phyloP scores from a whole-genome alignment of 2,113 vertebrate genomes.

The Himantopus leucocephalus region DNA sequence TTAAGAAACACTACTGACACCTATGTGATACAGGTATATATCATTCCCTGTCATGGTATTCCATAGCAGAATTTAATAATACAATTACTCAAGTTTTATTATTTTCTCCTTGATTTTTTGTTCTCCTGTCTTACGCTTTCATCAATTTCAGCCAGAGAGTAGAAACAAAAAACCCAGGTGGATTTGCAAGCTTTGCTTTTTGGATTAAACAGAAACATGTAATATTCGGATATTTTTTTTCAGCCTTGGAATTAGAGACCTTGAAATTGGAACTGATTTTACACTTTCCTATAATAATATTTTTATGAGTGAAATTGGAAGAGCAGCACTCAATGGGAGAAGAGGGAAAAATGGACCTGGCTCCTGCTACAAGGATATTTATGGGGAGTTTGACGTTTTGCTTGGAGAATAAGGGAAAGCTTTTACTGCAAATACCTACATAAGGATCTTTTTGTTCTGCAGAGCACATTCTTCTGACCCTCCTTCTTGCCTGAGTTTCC shows the following conservation, averaged over 20 bases:
- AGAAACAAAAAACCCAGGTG: background rate
- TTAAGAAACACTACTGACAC: background rate
- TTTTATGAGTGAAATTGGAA: constrained; percentile 51
- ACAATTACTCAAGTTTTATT: background rate
- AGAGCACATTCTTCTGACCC: background rate
- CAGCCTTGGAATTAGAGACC: background rate
- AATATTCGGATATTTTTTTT: background rate
- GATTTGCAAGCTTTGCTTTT: background rate
- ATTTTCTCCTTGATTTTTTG: constrained; percentile 14
- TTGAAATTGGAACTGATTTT: constrained; percentile 58
- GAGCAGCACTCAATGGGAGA: background rate
- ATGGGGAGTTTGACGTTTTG: background rate
- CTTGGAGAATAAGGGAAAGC: background rate
- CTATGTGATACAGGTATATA: background rate
- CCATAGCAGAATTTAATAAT: background rate
- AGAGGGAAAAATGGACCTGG: background rate
- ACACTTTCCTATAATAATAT: background rate
- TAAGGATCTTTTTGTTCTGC: constrained; percentile 18
- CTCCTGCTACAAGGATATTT: background rate
- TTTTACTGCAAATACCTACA: background rate
- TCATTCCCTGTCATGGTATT: background rate
- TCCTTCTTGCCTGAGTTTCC: background rate
- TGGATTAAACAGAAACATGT: constrained; percentile 2
- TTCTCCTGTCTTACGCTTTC: constrained; percentile 10
- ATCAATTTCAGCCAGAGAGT: background rate